Percentiles rank a stretch among this genome's conserved stretches.
phyloP scores from a whole-genome alignment of 2,888 invertebrate species.

The Halictus quadricinctus region DNA sequence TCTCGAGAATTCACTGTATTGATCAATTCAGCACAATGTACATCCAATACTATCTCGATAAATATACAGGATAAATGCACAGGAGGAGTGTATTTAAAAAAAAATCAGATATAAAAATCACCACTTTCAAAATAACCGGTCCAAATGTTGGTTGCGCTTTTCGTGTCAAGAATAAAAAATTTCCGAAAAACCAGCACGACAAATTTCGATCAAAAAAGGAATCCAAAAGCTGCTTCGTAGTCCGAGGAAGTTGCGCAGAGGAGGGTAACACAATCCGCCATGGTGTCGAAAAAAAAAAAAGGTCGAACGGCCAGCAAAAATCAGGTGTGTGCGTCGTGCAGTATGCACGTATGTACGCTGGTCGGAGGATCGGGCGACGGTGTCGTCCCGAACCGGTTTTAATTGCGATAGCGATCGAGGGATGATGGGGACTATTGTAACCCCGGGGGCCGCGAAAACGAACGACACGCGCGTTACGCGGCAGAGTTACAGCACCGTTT shows the following conservation, averaged over 20 bases:
- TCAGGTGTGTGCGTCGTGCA: neutral
- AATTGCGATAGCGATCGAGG: slow-evolving; percentile 64
- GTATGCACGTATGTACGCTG: neutral
- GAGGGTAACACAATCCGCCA: neutral
- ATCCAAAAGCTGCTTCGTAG: too few species aligned
- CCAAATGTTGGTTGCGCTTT: too few species aligned
- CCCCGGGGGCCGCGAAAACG: slow-evolving; percentile 43
- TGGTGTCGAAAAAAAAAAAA: neutral
- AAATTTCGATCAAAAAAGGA: too few species aligned
- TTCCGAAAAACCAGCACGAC: too few species aligned
- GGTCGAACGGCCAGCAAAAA: neutral
- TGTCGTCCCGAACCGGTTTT: slow-evolving; percentile 57
- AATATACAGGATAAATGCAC: too few species aligned
- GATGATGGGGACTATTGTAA: slow-evolving; percentile 61
- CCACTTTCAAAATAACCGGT: too few species aligned
- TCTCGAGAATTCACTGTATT: too few species aligned
- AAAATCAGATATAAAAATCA: too few species aligned
- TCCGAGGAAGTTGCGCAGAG: neutral
- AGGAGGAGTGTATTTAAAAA: too few species aligned
- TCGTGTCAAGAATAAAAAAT: too few species aligned
- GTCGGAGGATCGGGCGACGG: neutral
- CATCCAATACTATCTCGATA: too few species aligned
- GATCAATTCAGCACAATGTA: too few species aligned
- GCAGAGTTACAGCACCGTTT: slow-evolving; percentile 60
- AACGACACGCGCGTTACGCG: slow-evolving; percentile 61